These are phyloP conservation scores for Girardia tigrina DNA, from an alignment of 2,888 invertebrate genomes.

Conservation along the genomic window DNA sequence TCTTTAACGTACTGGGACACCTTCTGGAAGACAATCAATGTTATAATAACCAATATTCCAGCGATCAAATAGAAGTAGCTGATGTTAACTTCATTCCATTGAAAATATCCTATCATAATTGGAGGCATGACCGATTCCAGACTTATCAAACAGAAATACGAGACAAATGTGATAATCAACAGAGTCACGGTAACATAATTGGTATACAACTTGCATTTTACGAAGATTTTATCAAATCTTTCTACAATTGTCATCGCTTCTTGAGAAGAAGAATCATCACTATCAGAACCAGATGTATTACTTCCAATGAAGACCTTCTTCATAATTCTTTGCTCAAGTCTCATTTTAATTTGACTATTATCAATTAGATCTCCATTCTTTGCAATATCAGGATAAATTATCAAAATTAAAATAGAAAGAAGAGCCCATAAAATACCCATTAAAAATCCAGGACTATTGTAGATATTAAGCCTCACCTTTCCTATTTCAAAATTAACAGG, in stretches of 20 bases:
- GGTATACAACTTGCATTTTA: neutral
- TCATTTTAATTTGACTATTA: neutral
- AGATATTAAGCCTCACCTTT: conserved; percentile 21
- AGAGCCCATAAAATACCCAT: conserved; percentile 33
- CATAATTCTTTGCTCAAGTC: neutral
- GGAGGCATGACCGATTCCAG: conserved; percentile 27
- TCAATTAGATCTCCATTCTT: neutral
- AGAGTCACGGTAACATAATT: neutral
- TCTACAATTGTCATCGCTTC: neutral
- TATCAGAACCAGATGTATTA: neutral
- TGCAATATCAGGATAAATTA: conserved; percentile 32
- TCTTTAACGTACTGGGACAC: neutral
- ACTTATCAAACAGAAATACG: conserved; percentile 26
- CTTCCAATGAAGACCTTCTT: neutral
- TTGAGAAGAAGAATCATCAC: neutral
- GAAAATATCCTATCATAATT: neutral
- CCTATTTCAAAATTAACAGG: conserved; percentile 16
- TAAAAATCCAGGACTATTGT: conserved; percentile 34
- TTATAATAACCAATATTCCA: neutral
- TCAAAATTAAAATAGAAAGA: conserved; percentile 27
- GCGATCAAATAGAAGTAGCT: conserved; percentile 24
- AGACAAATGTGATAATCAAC: neutral
- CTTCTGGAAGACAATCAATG: neutral
- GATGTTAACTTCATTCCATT: conserved; percentile 25
- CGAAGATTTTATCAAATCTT: neutral